Conservation (phyloP, 2,797 vertebrate species). For the Lycodopsis pacificus region DNA sequence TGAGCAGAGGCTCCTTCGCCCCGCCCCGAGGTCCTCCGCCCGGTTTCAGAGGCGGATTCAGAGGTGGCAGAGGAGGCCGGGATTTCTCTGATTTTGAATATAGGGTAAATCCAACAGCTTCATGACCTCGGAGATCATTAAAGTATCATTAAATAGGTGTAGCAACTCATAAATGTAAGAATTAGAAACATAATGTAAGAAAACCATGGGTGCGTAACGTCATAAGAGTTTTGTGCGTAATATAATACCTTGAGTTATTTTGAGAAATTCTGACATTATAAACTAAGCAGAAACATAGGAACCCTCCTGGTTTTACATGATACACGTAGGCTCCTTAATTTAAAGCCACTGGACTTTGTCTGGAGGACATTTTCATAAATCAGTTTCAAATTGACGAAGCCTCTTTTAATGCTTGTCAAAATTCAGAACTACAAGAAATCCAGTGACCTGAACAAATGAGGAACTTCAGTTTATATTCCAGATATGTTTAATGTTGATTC, state of each 20-base stretch:
- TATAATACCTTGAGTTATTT: too few species aligned
- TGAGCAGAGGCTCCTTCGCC: conserved; percentile 85
- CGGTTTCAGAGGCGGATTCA: conserved; percentile 90
- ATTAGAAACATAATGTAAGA: background rate
- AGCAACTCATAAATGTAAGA: background rate
- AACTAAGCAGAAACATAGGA: background rate
- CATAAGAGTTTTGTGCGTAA: too few species aligned
- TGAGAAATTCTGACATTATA: too few species aligned
- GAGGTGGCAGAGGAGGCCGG: conserved; percentile 91
- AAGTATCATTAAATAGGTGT: background rate
- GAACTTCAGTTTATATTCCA: background rate
- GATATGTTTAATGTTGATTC: background rate
- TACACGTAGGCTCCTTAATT: background rate
- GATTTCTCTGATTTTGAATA: conserved; percentile 97
- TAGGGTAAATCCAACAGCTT: conserved; percentile 84
- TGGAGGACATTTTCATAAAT: too few species aligned
- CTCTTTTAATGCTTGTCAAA: background rate
- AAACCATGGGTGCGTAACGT: too few species aligned
- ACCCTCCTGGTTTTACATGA: background rate
- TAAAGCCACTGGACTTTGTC: background rate
- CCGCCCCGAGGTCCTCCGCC: conserved; percentile 83
- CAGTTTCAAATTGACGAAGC: background rate
- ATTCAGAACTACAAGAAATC: background rate
- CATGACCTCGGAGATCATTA: background rate
- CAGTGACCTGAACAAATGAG: background rate